Evolutionary conservation across 2,888 invertebrate genomes (phyloP), one percentile per base, ranked within the genome.

Genomic region (Troilus luridus): DNA sequence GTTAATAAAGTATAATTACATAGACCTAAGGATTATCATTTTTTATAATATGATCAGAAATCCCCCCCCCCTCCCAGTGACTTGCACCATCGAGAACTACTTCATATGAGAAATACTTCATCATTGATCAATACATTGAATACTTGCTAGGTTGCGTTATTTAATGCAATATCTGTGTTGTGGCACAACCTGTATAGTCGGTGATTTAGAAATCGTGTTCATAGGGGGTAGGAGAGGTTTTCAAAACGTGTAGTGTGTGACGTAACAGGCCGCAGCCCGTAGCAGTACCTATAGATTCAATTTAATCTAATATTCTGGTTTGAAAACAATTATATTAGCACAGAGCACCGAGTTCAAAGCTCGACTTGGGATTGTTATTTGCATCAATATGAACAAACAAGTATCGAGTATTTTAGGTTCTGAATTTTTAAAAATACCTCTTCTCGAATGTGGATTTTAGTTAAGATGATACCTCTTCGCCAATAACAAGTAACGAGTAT

Each of bases 161-260:
- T 77, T 77, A 77, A 77, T 77, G 72, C 72, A 77, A 77, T 77
- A 77, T 27, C 72, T 14, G 41, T 77, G 72, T 77, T 77, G 72
- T 41, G 72, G 41, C 41, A 41, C 72, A 77, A 14, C 72, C 17
- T 77, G 72, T 77, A 72, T 72, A 72, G 27, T 72, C 17, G 27
- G 7, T 27, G 72, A 77, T 77, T 77, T 77, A 77, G 72, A 77
- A 77, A 77, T 77, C 72, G 72, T 77, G 72, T 77, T 41, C 27
- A 41, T 41, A 27, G 17, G 27, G 19, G 41, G 1, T 77, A 12
- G 10, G 12, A 12, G 19, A 41, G 8, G 17, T 41, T 77, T 77
- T 41, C 27, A 67, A 67, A 67, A 27, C 24, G 24, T 7, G 24
- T 41, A 41, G 41, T 27, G 27, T 27, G 72, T 17, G 0, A 19